Evolutionary conservation across 2,113 vertebrate genomes (phyloP), one percentile per base, ranked within the genome.

Genomic region (Solenodon paradoxus): DNA sequence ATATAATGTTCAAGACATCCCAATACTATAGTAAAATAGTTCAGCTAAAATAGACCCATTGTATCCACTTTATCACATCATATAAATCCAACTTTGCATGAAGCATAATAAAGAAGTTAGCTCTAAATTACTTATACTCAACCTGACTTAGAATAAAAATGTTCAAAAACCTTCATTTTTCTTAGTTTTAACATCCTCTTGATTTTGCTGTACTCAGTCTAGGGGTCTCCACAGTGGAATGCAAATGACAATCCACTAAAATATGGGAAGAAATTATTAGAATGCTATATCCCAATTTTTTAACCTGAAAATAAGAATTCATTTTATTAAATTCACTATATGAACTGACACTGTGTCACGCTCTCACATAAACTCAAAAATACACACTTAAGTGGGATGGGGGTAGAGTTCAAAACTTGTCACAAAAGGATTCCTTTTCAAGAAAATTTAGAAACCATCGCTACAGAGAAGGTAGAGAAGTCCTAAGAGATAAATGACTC

Each of bases 301-400:
- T 32, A 93, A 80, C 22, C 45, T 89, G 8, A 91, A 96, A 94
- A 32, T 87, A 92, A 92, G 7, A 88, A 79, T 55, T 90, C 3
- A 80, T 24, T 92, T 96, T 90, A 89, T 69, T 83, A 71, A 77
- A 51, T 66, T 63, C 80, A 63, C 22, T 74, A 35, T 42, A 66
- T 45, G 19, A 24, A 93, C 47, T 95, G 53, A 91, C n/a, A 64
- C 42, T 63, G 7, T 69, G n/a, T n/a, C n/a, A n/a, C 51, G 68
- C 45, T 35, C 63, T 85, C 72, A 84, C 13, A 87, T 75, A 86
- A 95, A 88, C 8, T 66, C 71, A 94, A 42, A 79, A 81, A 38
- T 30, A 87, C 19, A 69, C 6, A 82, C 40, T 61, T 24, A 81
- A 81, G 7, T 57, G 17, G n/a, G 10, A 15, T 80, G 12, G 30